Conservation (phyloP, 2,888 invertebrate species). For the Sphaerophoria taeniata region DNA sequence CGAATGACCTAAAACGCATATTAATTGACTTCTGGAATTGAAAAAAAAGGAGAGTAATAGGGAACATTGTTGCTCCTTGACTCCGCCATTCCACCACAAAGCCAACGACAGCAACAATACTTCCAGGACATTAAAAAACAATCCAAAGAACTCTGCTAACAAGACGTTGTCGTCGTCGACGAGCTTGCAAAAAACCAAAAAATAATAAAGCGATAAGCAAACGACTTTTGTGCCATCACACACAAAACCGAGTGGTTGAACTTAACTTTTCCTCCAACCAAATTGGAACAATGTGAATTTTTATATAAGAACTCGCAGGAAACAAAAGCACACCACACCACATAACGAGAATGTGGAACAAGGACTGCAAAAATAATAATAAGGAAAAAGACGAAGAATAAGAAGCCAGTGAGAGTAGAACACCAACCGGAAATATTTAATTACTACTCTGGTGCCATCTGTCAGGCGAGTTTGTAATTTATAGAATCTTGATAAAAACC, state of each 20-base stretch:
- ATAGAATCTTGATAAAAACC: slow-evolving; percentile 74
- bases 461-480: slow-evolving; percentile 75
- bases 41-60: not conserved
- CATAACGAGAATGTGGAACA: slow-evolving; percentile 47
- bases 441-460: slow-evolving; percentile 77
- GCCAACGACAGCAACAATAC: slow-evolving; percentile 19
- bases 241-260: slow-evolving; percentile 39
- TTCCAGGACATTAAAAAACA: slow-evolving; percentile 60
- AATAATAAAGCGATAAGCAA: slow-evolving; percentile 61
- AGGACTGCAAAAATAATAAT: slow-evolving; percentile 39
- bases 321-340: slow-evolving; percentile 37
- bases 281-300: slow-evolving; percentile 70
- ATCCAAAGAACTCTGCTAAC: slow-evolving; percentile 34
- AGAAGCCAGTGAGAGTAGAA: slow-evolving; percentile 49
- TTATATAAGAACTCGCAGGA: not conserved
- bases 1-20: slow-evolving; percentile 73
- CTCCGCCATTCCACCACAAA: not conserved
- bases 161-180: too few relatives aligned
- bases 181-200: slow-evolving; percentile 19
- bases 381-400: not conserved
- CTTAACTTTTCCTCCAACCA: slow-evolving; percentile 48
- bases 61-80: slow-evolving; percentile 18
- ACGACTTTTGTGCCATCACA: slow-evolving; percentile 66
- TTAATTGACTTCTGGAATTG: slow-evolving; percentile 64
- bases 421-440: slow-evolving; percentile 76